Evolutionary conservation across 30 jellyfish, hydroid and myxozoan genomes (phyloP), one percentile per base, ranked within the genome.

Genomic region (Catostylus mosaicus): DNA sequence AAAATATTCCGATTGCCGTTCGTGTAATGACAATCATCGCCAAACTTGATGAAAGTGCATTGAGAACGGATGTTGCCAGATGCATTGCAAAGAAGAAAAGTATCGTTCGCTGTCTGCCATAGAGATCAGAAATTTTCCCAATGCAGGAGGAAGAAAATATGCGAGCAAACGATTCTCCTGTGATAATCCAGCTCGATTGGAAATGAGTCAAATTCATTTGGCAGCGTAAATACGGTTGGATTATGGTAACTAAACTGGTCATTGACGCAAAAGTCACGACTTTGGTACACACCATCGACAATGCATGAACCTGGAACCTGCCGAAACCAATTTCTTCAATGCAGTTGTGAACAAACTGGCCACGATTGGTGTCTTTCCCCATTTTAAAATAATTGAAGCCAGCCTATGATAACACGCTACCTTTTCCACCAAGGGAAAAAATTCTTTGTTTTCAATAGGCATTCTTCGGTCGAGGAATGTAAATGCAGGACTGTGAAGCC

Each of bases 161-260:
- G 18, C 50, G 47, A 16, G 31, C 60, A 12, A 67, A 20, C 10
- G 61, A 5, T 33, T 31, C 59, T 20, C 35, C 33, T 34, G 50
- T 26, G 10, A 67, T 43, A 27, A 67, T 5, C 79, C 79, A 67
- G 9, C 57, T 38, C 34, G 79, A 57, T 29, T 34, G 1, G 32
- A 67, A 18, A n/a, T 1, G 29, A 10, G 57, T 67, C 30, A 67
- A 27, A 3, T 34, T 27, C 79, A 34, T 26, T 8, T 67, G 1
- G 79, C 79, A 67, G 32, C 79, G 79, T 20, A 67, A 60, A 23
- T 67, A 67, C 2, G 79, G 79, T 38, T 67, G 51, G 33, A 67
- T 8, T 19, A 67, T 37, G 59, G 32, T 60, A 32, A 31, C 30
- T 18, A 67, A 30, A 33, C 79, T 67, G 6, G 59, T 32, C 20